Percentiles rank a stretch among this genome's conserved stretches.
Evolutionary conservation across 2,797 vertebrate genomes (phyloP).

Genomic region (Hippocampus kuda): DNA sequence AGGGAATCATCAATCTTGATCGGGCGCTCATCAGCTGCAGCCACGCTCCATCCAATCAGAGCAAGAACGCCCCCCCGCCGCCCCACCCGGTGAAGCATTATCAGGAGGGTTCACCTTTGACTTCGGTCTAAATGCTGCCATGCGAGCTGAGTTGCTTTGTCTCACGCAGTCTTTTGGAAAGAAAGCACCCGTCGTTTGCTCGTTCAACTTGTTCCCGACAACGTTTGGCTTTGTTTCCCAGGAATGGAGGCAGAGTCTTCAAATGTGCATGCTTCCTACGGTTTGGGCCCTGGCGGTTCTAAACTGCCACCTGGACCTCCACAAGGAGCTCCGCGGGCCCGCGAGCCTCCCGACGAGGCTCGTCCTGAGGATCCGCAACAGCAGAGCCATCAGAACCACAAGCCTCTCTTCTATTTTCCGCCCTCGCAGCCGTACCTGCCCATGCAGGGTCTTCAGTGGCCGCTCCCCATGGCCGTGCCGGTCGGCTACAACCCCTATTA

Average conservation of each 20-base stretch:
- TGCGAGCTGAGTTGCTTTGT: constrained; percentile 11
- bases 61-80: neutral
- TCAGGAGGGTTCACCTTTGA: constrained; percentile 11
- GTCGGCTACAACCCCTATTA: constrained; percentile 62
- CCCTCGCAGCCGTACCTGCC: constrained; percentile 60
- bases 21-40: constrained; percentile 38
- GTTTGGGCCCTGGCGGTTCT: constrained; percentile 33
- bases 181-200: neutral
- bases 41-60: constrained; percentile 34
- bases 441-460: constrained; percentile 67
- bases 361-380: neutral
- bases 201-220: neutral
- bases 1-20: constrained; percentile 20
- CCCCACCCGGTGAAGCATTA: neutral
- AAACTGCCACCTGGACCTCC: constrained; percentile 25
- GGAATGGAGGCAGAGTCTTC: constrained; percentile 47
- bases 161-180: constrained; percentile 13
- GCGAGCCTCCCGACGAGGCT: neutral
- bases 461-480: constrained; percentile 46
- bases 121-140: constrained; percentile 17
- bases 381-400: constrained; percentile 27
- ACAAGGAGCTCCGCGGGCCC: constrained; percentile 24
- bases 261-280: constrained; percentile 29
- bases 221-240: neutral
- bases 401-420: constrained; percentile 68